phyloP scores from a whole-genome alignment of 2,113 vertebrate species.

The Cairina moschata region DNA sequence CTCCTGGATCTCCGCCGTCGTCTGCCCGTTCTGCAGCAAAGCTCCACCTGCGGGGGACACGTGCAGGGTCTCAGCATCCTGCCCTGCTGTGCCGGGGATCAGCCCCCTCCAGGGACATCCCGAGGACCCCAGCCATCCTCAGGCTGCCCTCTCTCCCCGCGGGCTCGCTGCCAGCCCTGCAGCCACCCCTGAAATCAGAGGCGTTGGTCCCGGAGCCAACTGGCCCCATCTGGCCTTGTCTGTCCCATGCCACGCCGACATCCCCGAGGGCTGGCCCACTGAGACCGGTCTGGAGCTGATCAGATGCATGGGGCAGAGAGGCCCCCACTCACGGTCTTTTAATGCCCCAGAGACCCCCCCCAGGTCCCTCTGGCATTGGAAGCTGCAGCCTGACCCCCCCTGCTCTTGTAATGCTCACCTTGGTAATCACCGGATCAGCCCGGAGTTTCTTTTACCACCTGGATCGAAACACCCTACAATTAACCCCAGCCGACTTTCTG shows the following conservation, averaged over 20 bases:
- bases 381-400: background rate
- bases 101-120: background rate
- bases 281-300: background rate
- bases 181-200: conserved; percentile 38
- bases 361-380: no score
- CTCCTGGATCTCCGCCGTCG: conserved; percentile 92
- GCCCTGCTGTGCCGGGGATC: background rate
- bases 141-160: background rate
- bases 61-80: background rate
- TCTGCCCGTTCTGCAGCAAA: conserved; percentile 91
- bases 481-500: background rate
- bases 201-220: conserved; percentile 14
- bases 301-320: background rate
- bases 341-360: background rate
- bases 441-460: background rate
- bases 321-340: background rate
- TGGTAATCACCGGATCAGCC: background rate
- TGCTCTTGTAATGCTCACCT: background rate
- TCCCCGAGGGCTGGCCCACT: background rate
- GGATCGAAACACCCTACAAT: background rate
- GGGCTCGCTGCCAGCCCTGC: background rate
- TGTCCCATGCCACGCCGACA: background rate
- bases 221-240: conserved; percentile 34
- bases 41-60: conserved; percentile 79
- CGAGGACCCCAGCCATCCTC: background rate